Conservation (phyloP, 2,797 vertebrate species). For the Hemitrygon akajei region DNA sequence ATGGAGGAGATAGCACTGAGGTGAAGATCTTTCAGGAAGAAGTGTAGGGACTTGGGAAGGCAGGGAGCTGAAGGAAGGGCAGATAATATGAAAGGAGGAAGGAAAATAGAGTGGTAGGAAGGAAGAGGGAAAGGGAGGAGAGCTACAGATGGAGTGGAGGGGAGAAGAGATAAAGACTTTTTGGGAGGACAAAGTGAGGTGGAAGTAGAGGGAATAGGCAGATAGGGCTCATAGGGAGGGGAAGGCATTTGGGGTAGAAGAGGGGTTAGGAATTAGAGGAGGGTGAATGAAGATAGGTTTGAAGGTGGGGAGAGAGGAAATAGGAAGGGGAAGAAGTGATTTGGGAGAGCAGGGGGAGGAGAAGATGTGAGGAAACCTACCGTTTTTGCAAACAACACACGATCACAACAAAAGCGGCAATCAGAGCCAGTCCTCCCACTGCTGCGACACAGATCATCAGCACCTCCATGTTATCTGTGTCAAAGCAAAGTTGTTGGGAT, state of each 20-base stretch:
- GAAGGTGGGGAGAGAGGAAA: no score
- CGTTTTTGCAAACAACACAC: conserved; percentile 61
- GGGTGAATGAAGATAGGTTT: no score
- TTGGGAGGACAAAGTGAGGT: neutral
- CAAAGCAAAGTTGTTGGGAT: neutral
- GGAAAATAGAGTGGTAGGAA: neutral
- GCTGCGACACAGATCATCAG: conserved; percentile 54
- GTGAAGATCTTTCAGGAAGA: neutral
- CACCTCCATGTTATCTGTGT: neutral
- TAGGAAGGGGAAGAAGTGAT: no score
- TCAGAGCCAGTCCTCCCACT: conserved; percentile 49
- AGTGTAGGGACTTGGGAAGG: neutral
- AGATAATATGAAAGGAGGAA: neutral
- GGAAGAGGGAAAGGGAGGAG: no score
- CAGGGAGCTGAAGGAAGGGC: no score
- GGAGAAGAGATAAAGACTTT: no score
- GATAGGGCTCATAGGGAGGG: neutral
- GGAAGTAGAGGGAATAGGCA: neutral
- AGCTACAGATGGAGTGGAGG: neutral
- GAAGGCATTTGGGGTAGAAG: neutral
- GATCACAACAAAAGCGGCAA: conserved; percentile 51
- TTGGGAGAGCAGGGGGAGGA: neutral
- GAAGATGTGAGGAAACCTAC: conserved; percentile 56
- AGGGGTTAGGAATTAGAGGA: no score
- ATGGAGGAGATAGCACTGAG: neutral